Conservation (phyloP, 2,888 invertebrate species). For the Agapetus fuscipes region DNA sequence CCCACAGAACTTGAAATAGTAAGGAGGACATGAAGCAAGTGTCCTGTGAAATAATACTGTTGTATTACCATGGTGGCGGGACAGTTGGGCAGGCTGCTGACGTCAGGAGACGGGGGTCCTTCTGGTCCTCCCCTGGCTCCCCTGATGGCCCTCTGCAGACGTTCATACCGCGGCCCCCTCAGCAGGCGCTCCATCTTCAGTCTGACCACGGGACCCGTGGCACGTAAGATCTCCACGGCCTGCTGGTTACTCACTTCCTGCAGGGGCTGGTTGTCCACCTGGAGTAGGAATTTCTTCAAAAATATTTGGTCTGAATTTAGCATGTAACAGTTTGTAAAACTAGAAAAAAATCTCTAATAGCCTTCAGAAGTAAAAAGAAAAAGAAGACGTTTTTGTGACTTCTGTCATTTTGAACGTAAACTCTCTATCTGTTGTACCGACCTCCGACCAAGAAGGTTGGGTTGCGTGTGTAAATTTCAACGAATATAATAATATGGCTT, state of each 20-base stretch:
- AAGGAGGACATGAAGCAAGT: not conserved
- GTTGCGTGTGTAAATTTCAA: too few relatives aligned
- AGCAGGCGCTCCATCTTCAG: slow-evolving; percentile 68
- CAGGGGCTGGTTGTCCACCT: slow-evolving; percentile 69
- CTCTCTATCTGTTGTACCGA: too few relatives aligned
- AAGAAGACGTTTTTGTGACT: too few relatives aligned
- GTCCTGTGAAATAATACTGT: not conserved
- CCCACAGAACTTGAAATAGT: too few relatives aligned
- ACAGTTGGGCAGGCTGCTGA: slow-evolving; percentile 64
- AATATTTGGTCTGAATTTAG: too few relatives aligned
- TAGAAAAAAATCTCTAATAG: too few relatives aligned
- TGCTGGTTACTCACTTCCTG: slow-evolving; percentile 85
- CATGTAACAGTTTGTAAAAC: too few relatives aligned
- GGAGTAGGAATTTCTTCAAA: too few relatives aligned
- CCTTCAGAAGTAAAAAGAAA: too few relatives aligned
- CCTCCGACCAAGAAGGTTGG: too few relatives aligned
- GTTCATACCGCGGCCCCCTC: slow-evolving; percentile 80
- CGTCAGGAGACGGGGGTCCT: slow-evolving; percentile 57
- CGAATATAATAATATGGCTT: too few relatives aligned
- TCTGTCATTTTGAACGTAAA: too few relatives aligned
- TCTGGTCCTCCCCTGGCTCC: slow-evolving; percentile 59
- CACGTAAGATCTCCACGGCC: slow-evolving; percentile 79
- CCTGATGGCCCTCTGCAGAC: slow-evolving; percentile 65
- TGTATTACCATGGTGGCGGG: slow-evolving; percentile 61
- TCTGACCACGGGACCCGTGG: slow-evolving; percentile 65